Conservation (phyloP, 1,140 invertebrate species). For the Listronotus oregonensis region DNA sequence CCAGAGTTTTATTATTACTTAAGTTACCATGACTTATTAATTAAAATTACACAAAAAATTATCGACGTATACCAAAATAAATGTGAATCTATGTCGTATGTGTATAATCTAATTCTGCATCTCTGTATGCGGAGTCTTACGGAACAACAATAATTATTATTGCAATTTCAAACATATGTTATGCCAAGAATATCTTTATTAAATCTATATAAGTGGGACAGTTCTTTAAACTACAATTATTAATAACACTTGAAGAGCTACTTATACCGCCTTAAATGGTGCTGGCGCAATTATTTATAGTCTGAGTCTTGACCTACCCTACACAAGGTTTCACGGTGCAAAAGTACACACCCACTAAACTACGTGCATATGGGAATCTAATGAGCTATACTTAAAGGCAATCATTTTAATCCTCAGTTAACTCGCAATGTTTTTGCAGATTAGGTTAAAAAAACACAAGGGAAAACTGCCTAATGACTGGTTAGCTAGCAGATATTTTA, state of each 20-base stretch:
- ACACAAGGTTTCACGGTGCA: conserved; percentile 12
- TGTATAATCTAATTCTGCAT: neutral
- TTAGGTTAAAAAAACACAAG: too few relatives aligned
- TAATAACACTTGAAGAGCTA: conserved; percentile 17
- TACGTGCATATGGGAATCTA: conserved; percentile 14
- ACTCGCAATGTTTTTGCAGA: too few relatives aligned
- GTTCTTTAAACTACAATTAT: conserved; percentile 20
- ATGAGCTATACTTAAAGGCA: conserved; percentile 4
- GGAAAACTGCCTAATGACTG: too few relatives aligned
- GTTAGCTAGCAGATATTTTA: too few relatives aligned
- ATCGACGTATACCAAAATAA: too few relatives aligned
- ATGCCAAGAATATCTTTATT: conserved; percentile 13
- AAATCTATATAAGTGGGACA: conserved; percentile 21
- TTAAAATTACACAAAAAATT: too few relatives aligned
- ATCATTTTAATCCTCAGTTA: conserved; percentile 1
- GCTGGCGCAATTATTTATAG: conserved; percentile 23
- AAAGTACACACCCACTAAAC: conserved; percentile 24
- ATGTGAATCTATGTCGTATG: too few relatives aligned
- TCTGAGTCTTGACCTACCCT: conserved; percentile 28
- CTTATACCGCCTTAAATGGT: conserved; percentile 14
- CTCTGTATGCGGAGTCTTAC: neutral
- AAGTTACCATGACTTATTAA: too few relatives aligned
- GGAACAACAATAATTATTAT: conserved; percentile 4
- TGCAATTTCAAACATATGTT: conserved; percentile 26
- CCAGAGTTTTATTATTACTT: too few relatives aligned